Conservation (phyloP, 2,113 vertebrate genomes). For the Heteronetta atricapilla region DNA sequence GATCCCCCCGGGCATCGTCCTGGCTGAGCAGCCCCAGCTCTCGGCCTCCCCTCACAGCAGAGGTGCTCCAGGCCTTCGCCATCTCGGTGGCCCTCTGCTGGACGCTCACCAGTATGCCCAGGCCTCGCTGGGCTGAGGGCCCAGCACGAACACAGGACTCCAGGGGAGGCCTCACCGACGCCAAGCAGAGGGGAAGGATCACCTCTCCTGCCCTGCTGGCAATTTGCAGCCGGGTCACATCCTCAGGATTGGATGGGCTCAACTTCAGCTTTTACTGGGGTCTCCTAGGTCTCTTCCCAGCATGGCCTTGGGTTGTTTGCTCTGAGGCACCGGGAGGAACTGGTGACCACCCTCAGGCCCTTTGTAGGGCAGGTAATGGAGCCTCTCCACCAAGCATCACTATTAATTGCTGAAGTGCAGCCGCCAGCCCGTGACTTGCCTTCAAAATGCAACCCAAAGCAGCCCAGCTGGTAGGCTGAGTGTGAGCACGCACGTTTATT, state of each 20-base stretch:
- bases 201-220: neutral
- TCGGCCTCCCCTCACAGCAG: too few relatives aligned
- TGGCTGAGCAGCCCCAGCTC: too few relatives aligned
- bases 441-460: fast-evolving
- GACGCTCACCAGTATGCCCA: too few relatives aligned
- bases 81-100: too few relatives aligned
- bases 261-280: neutral
- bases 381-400: neutral
- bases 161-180: too few relatives aligned
- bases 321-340: neutral
- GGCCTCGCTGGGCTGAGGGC: too few relatives aligned
- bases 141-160: too few relatives aligned
- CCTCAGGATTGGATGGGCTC: fast-evolving
- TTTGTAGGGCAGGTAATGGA: fast-evolving
- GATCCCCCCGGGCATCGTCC: too few relatives aligned
- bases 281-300: neutral
- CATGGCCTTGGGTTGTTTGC: fast-evolving
- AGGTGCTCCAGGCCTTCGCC: too few relatives aligned
- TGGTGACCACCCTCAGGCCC: fast-evolving
- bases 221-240: too few relatives aligned
- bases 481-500: neutral
- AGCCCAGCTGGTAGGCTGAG: neutral
- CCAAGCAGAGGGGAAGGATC: too few relatives aligned
- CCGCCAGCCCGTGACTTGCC: neutral
- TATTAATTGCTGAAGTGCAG: neutral